Base-by-base conservation (phyloP, 2,888 invertebrate species). In the Ormyrus nitidulus region DNA sequence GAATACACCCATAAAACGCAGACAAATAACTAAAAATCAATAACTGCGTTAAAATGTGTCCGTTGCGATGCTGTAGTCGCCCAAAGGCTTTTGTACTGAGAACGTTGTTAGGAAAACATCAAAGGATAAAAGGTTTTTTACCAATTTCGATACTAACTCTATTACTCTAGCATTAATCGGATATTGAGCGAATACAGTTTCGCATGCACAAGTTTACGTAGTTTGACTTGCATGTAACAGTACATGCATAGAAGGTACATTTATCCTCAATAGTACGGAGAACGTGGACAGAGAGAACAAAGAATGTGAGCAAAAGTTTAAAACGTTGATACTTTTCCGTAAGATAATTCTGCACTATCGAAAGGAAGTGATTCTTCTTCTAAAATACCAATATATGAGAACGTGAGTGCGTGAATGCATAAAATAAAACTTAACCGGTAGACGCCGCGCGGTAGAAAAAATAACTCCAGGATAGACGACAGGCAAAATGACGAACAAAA, bases 101-200 rank as follows among this genome's bases (percentile, higher is more conserved):
- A 34, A 79, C 34, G 34, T 66, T 49, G 58, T 34, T 54, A 80
- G 54, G 19, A 75, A 10, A 11, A 44, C 9, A 69, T 54, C 46
- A 59, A 8, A 53, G 69, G 62, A 53, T 64, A 34, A 69, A 19
- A 65, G 58, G 65, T 68, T 72, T 49, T 76, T 46, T 69, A 70
- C 73, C 56, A 65, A 65, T 74, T 79, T 80, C 66, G 77, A 73
- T 76, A 48, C 58, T 64, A 73, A 77, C 73, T 34, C 70, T 81
- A 81, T 77, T 68, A 80, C 78, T 81, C 77, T 56, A 53, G 5
- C 10, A 48, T 66, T 8, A 58, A 64, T 49, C 9, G 13, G 59
- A 58, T 49, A 53, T 72, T 51, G 10, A 58, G 58, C 56, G 58
- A 74, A 61, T 70, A 69, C 58, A 74, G 51, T 58, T 64, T 61